Evolutionary conservation across 2,113 vertebrate species (phyloP).

Genomic region (Pelobates fuscus): DNA sequence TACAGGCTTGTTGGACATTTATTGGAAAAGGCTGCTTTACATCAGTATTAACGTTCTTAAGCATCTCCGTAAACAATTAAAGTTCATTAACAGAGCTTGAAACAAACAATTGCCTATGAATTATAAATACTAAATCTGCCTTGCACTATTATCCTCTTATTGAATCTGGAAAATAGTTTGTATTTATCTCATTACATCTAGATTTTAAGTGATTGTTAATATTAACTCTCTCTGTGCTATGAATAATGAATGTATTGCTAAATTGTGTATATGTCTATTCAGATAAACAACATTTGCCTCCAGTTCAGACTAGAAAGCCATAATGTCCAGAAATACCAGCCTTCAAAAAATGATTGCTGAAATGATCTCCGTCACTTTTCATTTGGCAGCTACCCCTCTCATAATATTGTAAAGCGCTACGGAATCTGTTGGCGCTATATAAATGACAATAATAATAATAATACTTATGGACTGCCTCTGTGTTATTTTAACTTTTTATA

Average conservation of each 20-base stretch:
- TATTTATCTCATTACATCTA: background rate
- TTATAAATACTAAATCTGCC: too few relatives aligned
- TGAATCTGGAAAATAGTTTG: too few relatives aligned
- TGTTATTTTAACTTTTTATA: conserved; percentile 19
- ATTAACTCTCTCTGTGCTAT: background rate
- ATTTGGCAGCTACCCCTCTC: conserved; percentile 1
- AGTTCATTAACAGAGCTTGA: conserved; percentile 51
- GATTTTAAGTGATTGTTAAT: background rate
- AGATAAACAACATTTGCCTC: too few relatives aligned
- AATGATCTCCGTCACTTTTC: background rate
- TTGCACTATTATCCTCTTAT: too few relatives aligned
- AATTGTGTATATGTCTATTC: too few relatives aligned
- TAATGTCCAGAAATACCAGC: background rate
- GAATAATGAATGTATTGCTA: too few relatives aligned
- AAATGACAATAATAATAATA: too few relatives aligned
- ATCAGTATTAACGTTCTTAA: conserved; percentile 53
- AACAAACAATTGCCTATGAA: too few relatives aligned
- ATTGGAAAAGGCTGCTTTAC: conserved; percentile 59
- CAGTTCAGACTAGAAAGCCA: too few relatives aligned
- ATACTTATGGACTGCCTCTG: conserved; percentile 1
- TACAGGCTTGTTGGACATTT: conserved; percentile 57
- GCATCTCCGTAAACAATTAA: conserved; percentile 53
- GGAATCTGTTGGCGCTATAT: too few relatives aligned
- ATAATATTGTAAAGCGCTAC: too few relatives aligned
- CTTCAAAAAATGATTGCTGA: background rate